These are phyloP conservation scores for Drosophila nigromelanica DNA, from an alignment of 1,140 invertebrate species.

Conservation along the genomic window DNA sequence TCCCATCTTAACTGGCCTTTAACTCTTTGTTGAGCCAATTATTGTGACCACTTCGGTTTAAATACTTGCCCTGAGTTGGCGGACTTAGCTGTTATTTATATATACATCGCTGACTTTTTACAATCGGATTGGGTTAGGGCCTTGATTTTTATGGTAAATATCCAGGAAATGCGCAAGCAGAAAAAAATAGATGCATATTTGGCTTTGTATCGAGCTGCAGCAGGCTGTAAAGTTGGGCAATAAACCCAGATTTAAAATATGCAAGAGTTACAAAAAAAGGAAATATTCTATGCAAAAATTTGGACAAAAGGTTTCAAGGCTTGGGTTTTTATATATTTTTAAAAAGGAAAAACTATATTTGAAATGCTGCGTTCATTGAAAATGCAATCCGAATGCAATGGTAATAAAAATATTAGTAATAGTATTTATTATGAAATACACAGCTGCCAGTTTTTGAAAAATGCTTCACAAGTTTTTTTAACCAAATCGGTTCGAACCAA, in stretches of 20 bases:
- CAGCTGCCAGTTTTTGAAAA: too few relatives aligned
- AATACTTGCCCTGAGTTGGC: slow-evolving; percentile 29
- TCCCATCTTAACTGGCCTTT: slow-evolving; percentile 47
- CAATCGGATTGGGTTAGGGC: slow-evolving; percentile 19
- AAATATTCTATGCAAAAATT: neutral
- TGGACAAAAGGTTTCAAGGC: neutral
- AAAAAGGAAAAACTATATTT: neutral
- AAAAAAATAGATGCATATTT: slow-evolving; percentile 11
- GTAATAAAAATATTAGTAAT: too few relatives aligned
- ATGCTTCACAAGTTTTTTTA: too few relatives aligned
- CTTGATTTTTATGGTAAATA: slow-evolving; percentile 10
- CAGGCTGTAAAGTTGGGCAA: slow-evolving; percentile 2
- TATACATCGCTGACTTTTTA: slow-evolving; percentile 59
- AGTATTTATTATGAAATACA: too few relatives aligned
- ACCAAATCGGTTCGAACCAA: too few relatives aligned
- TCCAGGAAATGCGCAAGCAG: slow-evolving; percentile 29
- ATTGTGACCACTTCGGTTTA: slow-evolving; percentile 72
- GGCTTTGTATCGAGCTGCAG: neutral
- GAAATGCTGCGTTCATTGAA: too few relatives aligned
- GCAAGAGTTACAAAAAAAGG: neutral
- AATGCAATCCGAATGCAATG: too few relatives aligned
- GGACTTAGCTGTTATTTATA: slow-evolving; percentile 14
- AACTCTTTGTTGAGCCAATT: slow-evolving; percentile 77
- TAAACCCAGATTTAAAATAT: slow-evolving; percentile 24
- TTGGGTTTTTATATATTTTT: neutral